These are phyloP conservation scores for Apoda limacodes DNA, from an alignment of 2,888 invertebrate genomes.

Conservation along the genomic window DNA sequence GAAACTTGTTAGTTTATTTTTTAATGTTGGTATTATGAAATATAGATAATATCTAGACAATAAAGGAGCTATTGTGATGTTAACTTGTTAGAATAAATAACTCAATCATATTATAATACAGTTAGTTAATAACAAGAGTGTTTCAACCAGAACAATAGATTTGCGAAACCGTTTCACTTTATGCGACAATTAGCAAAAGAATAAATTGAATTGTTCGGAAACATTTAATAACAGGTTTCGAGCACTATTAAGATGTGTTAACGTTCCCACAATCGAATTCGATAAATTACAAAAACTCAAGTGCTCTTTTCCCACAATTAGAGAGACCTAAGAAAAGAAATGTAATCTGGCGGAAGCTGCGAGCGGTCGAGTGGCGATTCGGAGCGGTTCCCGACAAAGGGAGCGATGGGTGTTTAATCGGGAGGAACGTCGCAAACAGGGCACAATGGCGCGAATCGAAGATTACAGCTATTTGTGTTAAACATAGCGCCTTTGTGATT, in stretches of 20 bases:
- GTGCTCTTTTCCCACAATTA: slow-evolving; percentile 59
- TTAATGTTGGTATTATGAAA: no score
- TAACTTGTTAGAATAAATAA: no score
- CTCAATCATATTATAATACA: no score
- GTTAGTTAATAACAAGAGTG: no score
- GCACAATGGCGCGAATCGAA: slow-evolving; percentile 33
- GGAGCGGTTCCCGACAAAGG: slow-evolving; percentile 37
- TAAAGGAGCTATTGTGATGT: no score
- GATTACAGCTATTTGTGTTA: slow-evolving; percentile 59
- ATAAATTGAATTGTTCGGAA: slow-evolving; percentile 38
- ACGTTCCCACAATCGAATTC: slow-evolving; percentile 46
- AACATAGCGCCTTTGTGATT: slow-evolving; percentile 46
- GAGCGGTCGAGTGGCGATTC: slow-evolving; percentile 50
- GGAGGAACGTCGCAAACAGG: slow-evolving; percentile 44
- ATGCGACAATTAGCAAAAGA: slow-evolving; percentile 33
- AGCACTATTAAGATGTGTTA: slow-evolving; percentile 17
- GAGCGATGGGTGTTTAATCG: slow-evolving; percentile 50
- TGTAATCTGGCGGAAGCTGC: slow-evolving; percentile 25
- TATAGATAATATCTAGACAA: no score
- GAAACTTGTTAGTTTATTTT: slow-evolving; percentile 13
- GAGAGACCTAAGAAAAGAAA: slow-evolving; percentile 31
- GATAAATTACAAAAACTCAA: slow-evolving; percentile 41
- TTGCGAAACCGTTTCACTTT: slow-evolving; percentile 17
- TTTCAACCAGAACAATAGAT: slow-evolving; percentile 26
- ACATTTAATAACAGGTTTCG: slow-evolving; percentile 30